phyloP scores from a whole-genome alignment of 2,113 vertebrate genomes.

The Mustela lutreola region DNA sequence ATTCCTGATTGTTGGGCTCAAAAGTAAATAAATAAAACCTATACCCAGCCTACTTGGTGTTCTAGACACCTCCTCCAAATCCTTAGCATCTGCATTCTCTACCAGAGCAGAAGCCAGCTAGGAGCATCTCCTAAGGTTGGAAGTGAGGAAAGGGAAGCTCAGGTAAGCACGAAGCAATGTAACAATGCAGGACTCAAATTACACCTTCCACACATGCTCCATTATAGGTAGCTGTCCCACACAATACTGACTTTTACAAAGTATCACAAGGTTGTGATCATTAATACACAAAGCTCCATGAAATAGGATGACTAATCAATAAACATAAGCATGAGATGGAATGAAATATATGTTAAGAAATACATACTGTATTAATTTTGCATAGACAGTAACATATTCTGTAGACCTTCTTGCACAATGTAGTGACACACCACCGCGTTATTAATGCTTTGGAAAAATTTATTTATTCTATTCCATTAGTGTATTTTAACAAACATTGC shows the following conservation, averaged over 20 bases:
- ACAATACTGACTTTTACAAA: neutral
- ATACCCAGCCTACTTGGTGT: too few species aligned
- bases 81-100: neutral
- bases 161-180: neutral
- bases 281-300: neutral
- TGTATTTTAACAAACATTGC: conserved; percentile 90
- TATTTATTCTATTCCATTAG: conserved; percentile 90
- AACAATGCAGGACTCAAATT: neutral
- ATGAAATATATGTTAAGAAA: conserved; percentile 67
- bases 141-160: neutral
- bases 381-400: conserved; percentile 68
- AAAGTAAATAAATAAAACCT: neutral
- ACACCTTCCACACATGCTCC: neutral
- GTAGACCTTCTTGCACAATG: conserved; percentile 55
- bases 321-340: conserved; percentile 60
- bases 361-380: conserved; percentile 65
- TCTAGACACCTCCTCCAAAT: neutral
- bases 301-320: conserved; percentile 61
- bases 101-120: neutral
- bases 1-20: neutral
- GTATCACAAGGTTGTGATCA: neutral
- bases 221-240: neutral
- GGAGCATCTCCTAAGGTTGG: neutral
- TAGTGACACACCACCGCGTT: conserved; percentile 66
- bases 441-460: conserved; percentile 86